Evolutionary conservation across 2,113 vertebrate species (phyloP), one percentile per base, ranked within the genome.

Genomic region (Prietella phreatophila): DNA sequence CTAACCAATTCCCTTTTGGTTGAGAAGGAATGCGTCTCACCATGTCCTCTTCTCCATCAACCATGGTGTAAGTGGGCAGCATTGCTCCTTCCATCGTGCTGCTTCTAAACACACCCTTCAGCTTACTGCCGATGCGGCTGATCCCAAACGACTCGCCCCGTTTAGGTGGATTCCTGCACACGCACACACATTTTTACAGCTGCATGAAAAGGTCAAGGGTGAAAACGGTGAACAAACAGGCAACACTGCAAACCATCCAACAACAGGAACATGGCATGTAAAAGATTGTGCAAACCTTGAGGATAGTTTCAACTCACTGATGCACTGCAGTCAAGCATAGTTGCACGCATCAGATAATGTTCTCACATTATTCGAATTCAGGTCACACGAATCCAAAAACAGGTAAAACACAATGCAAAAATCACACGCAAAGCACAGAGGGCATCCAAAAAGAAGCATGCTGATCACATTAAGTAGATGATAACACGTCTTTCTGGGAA

Each of bases 91-190:
- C 98, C 97, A 97, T 96, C 0, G 98, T 96, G 25, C 95, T 96
- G 90, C 97, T 99, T 92, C 95, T 97, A 93, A 99, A 99, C 5
- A 99, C 98, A 0, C 97, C 97, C 94, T 99, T 99, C 90, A 99
- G 96, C 93, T 95, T 98, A 91, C 96, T 99, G 82, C 98, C 97
- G 71, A 99, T 97, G 88, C 94, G 96, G 93, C 97, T 96, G 94
- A 99, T 99, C 47, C 96, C 97, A 73, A 97, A 99, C 0, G 97
- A 93, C 91, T 99, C 98, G 53, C 97, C 97, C 84, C 97, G 97
- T 89, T 96, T 98, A 2, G 96, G 96, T 1, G 94, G 88, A 91
- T 94, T 97, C 91, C 98, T 99, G 88, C 69, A 47, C 33, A 5
- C 42, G 91, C 20, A 85, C 76, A 76, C 75, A 88, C 65, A 81